A percentile compares a stretch with the other conserved stretches of the same genome.
Conservation (phyloP, 2,797 vertebrate species). For the Myotis daubentonii region DNA sequence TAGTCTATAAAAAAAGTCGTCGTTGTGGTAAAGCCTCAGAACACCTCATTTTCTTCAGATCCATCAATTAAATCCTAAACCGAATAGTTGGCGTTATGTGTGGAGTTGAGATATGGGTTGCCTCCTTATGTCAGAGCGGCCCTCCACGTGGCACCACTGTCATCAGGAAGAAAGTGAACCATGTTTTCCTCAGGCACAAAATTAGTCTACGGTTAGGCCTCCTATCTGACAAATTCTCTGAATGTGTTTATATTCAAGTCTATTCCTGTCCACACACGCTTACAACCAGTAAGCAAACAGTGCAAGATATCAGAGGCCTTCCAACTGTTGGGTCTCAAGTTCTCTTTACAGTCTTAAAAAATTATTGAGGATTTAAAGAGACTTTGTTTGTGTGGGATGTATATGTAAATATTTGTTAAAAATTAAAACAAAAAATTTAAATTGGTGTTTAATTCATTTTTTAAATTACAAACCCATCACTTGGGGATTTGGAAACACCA, state of each 20-base stretch:
- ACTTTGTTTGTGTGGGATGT: not conserved
- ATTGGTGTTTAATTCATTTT: not conserved
- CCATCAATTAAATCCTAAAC: slow-evolving; percentile 12
- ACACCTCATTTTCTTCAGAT: slow-evolving; percentile 5
- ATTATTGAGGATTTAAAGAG: not conserved
- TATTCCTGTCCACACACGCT: not conserved
- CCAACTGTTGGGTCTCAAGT: not conserved
- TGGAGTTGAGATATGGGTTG: not conserved
- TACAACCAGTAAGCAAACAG: not conserved
- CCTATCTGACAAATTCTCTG: not conserved
- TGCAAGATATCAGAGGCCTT: not conserved
- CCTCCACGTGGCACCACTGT: not conserved
- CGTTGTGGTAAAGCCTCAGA: not conserved
- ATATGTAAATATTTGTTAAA: not conserved
- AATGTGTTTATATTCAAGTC: not conserved
- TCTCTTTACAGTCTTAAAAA: slow-evolving; percentile 15
- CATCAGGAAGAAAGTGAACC: not conserved
- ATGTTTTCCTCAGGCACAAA: not conserved
- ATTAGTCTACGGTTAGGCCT: not conserved
- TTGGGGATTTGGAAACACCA: not conserved
- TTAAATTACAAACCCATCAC: not conserved
- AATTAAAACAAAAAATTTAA: not conserved
- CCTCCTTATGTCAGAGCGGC: not conserved
- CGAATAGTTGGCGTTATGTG: not conserved
- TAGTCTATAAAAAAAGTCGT: not conserved